Conservation (phyloP, 2,888 invertebrate species). For the Papilio gigon region DNA sequence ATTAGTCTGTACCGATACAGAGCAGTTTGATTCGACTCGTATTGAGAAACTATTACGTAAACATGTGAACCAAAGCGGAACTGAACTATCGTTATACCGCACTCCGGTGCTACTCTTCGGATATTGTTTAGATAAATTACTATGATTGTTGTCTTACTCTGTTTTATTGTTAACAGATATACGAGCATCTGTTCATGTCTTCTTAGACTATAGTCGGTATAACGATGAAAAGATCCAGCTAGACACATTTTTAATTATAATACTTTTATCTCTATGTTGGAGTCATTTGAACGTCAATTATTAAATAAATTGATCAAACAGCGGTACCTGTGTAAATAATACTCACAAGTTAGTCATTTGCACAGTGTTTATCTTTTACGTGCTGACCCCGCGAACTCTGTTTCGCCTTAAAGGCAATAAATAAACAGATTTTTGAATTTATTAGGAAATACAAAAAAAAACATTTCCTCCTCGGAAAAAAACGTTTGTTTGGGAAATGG, state of each 20-base stretch:
- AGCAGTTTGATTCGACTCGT: conserved; percentile 28
- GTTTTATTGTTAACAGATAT: conserved; percentile 32
- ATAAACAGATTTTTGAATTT: too few species aligned
- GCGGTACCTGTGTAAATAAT: too few species aligned
- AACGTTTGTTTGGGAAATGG: too few species aligned
- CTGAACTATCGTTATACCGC: conserved; percentile 29
- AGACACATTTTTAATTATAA: not conserved
- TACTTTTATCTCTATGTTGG: not conserved
- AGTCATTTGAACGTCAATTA: not conserved
- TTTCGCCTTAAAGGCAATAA: too few species aligned
- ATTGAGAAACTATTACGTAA: conserved; percentile 38
- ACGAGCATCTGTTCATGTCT: conserved; percentile 17
- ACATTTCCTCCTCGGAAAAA: too few species aligned
- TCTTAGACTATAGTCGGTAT: not conserved
- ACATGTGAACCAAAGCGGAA: conserved; percentile 37
- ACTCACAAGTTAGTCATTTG: too few species aligned
- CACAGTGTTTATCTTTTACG: too few species aligned
- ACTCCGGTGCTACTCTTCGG: not conserved
- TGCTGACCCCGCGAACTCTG: too few species aligned
- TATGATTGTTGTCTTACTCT: conserved; percentile 14
- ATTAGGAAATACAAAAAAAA: too few species aligned
- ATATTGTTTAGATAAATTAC: conserved; percentile 31
- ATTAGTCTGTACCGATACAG: conserved; percentile 23
- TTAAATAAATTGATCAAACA: not conserved
- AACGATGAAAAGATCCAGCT: conserved; percentile 2